These are phyloP conservation scores for Bos indicus DNA, from an alignment of 2,113 vertebrate genomes.

Conservation along the genomic window DNA sequence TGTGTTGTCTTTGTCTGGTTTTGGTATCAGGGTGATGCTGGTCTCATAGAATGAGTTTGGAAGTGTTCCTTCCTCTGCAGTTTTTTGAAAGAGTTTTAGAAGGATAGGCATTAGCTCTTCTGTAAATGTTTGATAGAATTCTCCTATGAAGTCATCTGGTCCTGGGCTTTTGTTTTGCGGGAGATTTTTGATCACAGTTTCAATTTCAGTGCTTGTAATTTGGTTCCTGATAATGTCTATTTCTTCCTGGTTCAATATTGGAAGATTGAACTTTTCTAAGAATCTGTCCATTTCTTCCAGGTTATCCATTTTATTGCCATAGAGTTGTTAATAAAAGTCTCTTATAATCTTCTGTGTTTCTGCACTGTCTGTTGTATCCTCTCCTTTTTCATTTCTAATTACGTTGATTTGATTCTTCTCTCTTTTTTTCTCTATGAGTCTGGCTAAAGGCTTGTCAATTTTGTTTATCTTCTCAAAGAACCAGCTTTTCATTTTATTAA, in stretches of 20 bases:
- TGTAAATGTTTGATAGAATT: neutral
- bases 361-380: neutral
- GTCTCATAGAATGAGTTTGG: neutral
- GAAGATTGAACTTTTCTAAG: neutral
- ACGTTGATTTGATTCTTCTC: neutral
- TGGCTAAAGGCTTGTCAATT: neutral
- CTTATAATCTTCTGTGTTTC: neutral
- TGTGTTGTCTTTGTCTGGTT: neutral
- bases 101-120: neutral
- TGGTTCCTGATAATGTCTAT: neutral
- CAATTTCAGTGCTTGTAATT: neutral
- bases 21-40: fast-evolving
- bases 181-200: neutral
- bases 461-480: neutral
- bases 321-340: neutral
- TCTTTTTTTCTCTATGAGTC: neutral
- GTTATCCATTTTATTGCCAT: neutral
- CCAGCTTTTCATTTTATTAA: neutral
- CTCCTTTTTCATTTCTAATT: neutral
- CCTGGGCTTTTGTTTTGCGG: neutral
- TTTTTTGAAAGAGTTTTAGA: neutral
- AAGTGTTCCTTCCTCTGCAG: neutral
- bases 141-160: neutral
- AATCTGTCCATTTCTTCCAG: neutral
- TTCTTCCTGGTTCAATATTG: neutral